Percentiles rank a stretch among this genome's conserved stretches.
Conservation (phyloP, 2,797 vertebrate genomes). For the Gallinago nigripennis region DNA sequence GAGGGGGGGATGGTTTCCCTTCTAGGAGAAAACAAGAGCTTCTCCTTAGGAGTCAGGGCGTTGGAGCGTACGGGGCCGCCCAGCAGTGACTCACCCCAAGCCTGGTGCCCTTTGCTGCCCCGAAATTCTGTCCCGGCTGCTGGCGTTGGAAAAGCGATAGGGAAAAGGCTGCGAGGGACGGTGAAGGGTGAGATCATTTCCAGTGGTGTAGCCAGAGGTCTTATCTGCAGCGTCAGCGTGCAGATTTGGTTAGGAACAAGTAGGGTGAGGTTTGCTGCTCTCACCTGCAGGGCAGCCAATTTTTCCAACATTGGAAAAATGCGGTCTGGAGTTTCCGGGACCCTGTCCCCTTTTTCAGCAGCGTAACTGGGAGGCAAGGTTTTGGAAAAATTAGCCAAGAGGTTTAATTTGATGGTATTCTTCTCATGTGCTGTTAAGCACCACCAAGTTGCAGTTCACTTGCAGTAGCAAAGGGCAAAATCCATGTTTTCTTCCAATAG, state of each 20-base stretch:
- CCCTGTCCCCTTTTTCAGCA: not conserved
- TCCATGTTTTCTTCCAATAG: not conserved
- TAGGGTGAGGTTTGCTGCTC: no score
- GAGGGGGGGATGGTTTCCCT: not conserved
- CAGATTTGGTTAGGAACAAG: not conserved
- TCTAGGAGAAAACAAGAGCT: not conserved
- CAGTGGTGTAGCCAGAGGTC: not conserved
- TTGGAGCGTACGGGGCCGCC: rapidly evolving
- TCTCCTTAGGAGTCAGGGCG: not conserved
- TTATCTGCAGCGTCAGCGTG: not conserved
- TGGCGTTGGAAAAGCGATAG: not conserved
- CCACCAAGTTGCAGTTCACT: not conserved
- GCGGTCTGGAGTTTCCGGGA: rapidly evolving
- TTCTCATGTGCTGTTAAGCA: not conserved
- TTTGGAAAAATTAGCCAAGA: not conserved
- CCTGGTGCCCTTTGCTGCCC: not conserved
- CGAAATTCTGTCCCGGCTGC: not conserved
- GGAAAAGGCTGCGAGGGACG: not conserved
- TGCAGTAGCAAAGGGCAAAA: slow-evolving; percentile 12
- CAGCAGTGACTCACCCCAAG: not conserved
- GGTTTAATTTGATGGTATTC: not conserved
- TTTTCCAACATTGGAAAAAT: no score
- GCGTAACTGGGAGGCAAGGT: not conserved
- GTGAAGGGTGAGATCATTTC: not conserved
- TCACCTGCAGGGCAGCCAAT: no score